Evolutionary conservation across 2,888 invertebrate species (phyloP).

Genomic region (Eupithecia insigniata): DNA sequence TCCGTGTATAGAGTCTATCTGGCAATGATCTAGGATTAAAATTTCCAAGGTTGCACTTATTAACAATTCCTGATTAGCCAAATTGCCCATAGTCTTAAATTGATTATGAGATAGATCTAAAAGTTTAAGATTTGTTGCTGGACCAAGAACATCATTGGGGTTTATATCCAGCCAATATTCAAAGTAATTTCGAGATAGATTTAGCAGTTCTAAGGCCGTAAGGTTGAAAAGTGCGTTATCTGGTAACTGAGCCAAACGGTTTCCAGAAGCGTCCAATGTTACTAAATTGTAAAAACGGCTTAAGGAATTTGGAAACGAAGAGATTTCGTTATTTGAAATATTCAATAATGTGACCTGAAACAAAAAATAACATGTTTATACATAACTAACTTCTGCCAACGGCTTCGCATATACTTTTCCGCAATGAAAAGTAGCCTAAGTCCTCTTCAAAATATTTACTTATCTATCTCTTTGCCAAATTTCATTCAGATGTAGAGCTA

Average conservation of each 20-base stretch:
- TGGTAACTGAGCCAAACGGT: conserved; percentile 80
- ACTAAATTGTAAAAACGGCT: conserved; percentile 62
- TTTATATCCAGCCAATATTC: conserved; percentile 83
- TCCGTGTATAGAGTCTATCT: conserved; percentile 82
- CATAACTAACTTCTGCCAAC: not conserved
- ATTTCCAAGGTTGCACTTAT: conserved; percentile 84
- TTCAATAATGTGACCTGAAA: conserved; percentile 87
- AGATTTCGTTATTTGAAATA: conserved; percentile 86
- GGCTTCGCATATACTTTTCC: not conserved
- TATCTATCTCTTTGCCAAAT: too few relatives aligned
- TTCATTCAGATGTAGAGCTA: too few relatives aligned
- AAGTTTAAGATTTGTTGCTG: conserved; percentile 79
- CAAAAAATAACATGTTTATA: not conserved
- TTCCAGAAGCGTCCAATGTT: conserved; percentile 73
- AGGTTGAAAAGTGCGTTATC: conserved; percentile 79
- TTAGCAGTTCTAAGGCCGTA: conserved; percentile 82
- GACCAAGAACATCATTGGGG: conserved; percentile 78
- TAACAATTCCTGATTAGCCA: conserved; percentile 80
- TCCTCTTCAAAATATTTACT: too few relatives aligned
- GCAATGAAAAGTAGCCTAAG: too few relatives aligned
- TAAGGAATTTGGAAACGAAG: conserved; percentile 77
- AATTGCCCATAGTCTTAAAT: conserved; percentile 79
- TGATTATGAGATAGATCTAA: conserved; percentile 87
- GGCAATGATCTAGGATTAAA: conserved; percentile 86
- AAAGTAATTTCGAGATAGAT: conserved; percentile 86